Evolutionary conservation across 2,797 vertebrate genomes (phyloP).

Genomic region (Micrastur ruficollis): DNA sequence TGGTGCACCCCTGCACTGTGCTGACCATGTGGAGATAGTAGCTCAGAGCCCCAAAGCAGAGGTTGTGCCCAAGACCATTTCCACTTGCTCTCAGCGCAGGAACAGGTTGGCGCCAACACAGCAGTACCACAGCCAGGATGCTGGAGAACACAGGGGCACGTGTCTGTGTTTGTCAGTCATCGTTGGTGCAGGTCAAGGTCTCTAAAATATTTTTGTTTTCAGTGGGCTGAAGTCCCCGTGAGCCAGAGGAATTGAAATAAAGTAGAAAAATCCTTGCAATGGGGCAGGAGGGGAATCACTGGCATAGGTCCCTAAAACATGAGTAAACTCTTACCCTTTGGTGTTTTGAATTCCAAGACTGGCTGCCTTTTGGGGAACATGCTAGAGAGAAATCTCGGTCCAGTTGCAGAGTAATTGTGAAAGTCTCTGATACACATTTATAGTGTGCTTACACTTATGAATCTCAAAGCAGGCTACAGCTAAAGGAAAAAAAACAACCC

Average conservation of each 20-base stretch:
- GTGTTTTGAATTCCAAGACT: not conserved
- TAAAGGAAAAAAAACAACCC: not conserved
- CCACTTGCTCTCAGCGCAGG: not conserved
- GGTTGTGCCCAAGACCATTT: not conserved
- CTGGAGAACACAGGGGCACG: not conserved
- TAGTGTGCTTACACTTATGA: not conserved
- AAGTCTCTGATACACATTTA: not conserved
- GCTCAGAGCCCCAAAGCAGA: not conserved
- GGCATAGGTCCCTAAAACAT: not conserved
- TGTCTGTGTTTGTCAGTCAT: not conserved
- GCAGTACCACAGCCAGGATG: accelerated
- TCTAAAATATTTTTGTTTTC: not conserved
- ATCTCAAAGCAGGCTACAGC: not conserved
- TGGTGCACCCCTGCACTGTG: not conserved
- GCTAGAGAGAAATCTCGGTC: not conserved
- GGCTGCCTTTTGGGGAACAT: not conserved
- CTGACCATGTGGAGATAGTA: not conserved
- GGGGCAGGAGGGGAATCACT: not conserved
- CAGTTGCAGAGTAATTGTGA: not conserved
- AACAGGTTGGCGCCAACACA: not conserved
- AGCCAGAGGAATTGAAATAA: not conserved
- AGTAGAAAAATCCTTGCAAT: not conserved
- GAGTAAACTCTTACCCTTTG: not conserved
- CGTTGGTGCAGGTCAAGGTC: not conserved
- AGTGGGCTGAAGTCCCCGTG: not conserved